phyloP scores from a whole-genome alignment of 1,140 invertebrate species.

The Palaemon carinicauda region DNA sequence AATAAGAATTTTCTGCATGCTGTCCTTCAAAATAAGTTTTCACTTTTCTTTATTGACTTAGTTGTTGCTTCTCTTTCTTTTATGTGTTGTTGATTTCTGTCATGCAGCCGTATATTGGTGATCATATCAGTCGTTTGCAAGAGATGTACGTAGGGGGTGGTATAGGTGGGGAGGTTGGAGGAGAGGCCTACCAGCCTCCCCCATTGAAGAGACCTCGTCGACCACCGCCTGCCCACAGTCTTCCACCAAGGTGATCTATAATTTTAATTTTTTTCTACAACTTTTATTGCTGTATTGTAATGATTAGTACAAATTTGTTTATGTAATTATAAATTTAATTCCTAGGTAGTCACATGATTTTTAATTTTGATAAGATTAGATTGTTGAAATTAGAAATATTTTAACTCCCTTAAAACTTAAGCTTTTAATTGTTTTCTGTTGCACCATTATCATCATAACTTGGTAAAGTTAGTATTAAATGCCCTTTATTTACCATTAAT shows the following conservation, averaged over 20 bases:
- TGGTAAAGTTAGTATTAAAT: no score
- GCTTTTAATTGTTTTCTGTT: no score
- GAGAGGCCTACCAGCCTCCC: conserved; percentile 42
- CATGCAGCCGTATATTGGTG: conserved; percentile 36
- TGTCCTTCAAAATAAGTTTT: background rate
- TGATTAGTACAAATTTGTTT: background rate
- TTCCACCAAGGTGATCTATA: conserved; percentile 35
- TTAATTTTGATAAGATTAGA: no score
- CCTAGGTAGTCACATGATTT: background rate
- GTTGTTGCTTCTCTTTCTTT: background rate
- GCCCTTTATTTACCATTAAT: no score
- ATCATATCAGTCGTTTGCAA: conserved; percentile 21
- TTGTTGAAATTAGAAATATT: no score
- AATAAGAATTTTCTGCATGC: background rate
- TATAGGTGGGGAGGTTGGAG: conserved; percentile 2
- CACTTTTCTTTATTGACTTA: background rate
- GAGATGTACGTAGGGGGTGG: conserved; percentile 42
- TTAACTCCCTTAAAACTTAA: no score
- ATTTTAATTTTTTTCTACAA: background rate
- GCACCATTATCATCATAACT: no score
- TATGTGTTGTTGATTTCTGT: background rate
- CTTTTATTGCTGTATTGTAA: background rate
- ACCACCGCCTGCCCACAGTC: conserved; percentile 26
- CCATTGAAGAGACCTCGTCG: conserved; percentile 45
- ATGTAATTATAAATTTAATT: background rate